Base-by-base conservation (phyloP, 2,888 invertebrate species). In the Ctenicera cuprea region DNA sequence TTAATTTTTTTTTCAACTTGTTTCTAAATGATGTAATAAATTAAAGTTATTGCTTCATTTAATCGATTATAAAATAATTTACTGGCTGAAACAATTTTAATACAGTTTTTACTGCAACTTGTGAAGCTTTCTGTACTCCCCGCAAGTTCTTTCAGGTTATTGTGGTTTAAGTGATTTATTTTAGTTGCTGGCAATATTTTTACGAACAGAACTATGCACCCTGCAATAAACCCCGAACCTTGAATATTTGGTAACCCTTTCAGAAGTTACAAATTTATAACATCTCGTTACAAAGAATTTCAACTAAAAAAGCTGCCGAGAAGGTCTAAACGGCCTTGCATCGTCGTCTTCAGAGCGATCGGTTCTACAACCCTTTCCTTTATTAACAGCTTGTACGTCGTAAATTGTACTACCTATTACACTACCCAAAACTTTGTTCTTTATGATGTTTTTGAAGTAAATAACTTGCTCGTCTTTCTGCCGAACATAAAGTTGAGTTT, bases 151-250 rank as follows among this genome's bases (percentile, higher is more conserved):
- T n/a, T n/a, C n/a, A n/a, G n/a, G n/a, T n/a, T n/a, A n/a, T n/a
- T n/a, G n/a, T n/a, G n/a, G n/a, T n/a, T n/a, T n/a, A n/a, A 26
- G 73, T 73, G 73, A 73, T 73, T 73, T 73, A 73, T 73, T 67
- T 73, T 45, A 61, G 67, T 63, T 73, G n/a, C 52, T 41, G 18
- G 69, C 69, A 61, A 52, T 52, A 52, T 33, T 69, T 62, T 38
- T 52, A 30, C 16, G 16, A 48, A 11, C 33, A 43, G 50, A 20
- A 33, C 18, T 33, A 20, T 50, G 48, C 16, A 62, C 62, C 69
- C 62, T 41, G 62, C 69, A 69, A 69, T 69, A 69, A 69, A 69
- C 57, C 16, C 26, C 26, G 26, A 71, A 61, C 71, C 71, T 71
- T 71, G 71, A 71, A 65, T 65, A 71, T 71, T 71, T 66, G 65